phyloP scores from a whole-genome alignment of 2,888 invertebrate genomes.

The Troides aeacus region DNA sequence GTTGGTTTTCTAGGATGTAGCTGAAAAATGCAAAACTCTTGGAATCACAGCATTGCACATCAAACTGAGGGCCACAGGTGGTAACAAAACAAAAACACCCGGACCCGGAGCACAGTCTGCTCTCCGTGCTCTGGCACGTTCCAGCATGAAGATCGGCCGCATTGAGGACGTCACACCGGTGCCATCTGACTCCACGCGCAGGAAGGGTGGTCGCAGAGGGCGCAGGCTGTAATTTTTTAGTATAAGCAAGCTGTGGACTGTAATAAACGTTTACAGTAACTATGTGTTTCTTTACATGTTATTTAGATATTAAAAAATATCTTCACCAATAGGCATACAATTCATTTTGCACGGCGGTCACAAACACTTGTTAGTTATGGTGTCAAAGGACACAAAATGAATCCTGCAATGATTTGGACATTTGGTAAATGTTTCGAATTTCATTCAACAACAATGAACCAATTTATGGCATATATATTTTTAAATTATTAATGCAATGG shows the following conservation, averaged over 20 bases:
- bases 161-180: constrained; percentile 99
- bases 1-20: constrained; percentile 88
- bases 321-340: too few relatives aligned
- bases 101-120: constrained; percentile 99
- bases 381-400: too few relatives aligned
- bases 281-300: neutral
- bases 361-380: too few relatives aligned
- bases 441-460: too few relatives aligned
- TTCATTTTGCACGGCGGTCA: too few relatives aligned
- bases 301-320: neutral
- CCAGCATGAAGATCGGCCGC: constrained; percentile 99
- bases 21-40: constrained; percentile 97
- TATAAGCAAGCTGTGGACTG: constrained; percentile 70
- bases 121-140: constrained; percentile 97
- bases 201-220: constrained; percentile 99
- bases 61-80: constrained; percentile 98
- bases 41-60: constrained; percentile 99
- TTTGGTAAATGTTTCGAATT: too few relatives aligned
- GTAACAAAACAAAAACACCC: constrained; percentile 98
- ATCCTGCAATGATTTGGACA: too few relatives aligned
- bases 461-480: too few relatives aligned
- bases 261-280: constrained; percentile 67
- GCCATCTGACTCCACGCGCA: constrained; percentile 98
- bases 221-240: constrained; percentile 93
- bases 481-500: too few relatives aligned